Evolutionary conservation across 2,797 vertebrate genomes (phyloP), one percentile per base, ranked within the genome.

Genomic region (Rhinoraja longicauda): DNA sequence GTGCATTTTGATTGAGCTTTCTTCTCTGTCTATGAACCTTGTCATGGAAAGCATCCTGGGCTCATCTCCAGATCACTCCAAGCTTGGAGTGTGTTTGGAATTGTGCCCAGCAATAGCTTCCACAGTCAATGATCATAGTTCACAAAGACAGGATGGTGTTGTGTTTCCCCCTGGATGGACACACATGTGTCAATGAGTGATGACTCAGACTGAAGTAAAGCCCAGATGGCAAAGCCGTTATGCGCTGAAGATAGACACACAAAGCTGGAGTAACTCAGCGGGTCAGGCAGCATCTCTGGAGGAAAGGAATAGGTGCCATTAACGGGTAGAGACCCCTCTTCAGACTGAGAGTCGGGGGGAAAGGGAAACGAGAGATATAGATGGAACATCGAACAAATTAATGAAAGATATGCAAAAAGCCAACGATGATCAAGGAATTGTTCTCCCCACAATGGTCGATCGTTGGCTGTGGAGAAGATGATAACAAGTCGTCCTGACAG

Each of bases 1-100:
- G n/a, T 90, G 92, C 70, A 92, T 53, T 92, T 88, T 92, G 90
- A 92, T 92, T 75, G 90, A 92, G 90, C 90, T 72, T 70, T 32
- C 70, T 73, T 15, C 70, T 39, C 73, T 92, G 75, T 92, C 70
- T 75, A 29, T 24, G 12, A 92, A 92, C 90, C 90, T 53, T 72
- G 70, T 92, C 90, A 92, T 75, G 90, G 72, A 92, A 92, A 90
- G 17, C 70, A 92, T 75, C 36, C 24, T 92, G 90, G 90, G 90
- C 90, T 73, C 39, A n/a, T 29, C 24, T 92, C 90, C 90, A 92
- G 75, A 4, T 92, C 90, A 92, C 36, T 92, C 39, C 67, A 92
- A 73, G 90, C 90, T 75, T 75, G 90, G 64, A 92, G 70, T 90
- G 90, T 53, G 21, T 75, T 75, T 92, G 90, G 90, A 92, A 75